These are phyloP conservation scores for Aurelia aurita DNA, from an alignment of 30 jellyfish, hydroid and myxozoan genomes.

Conservation along the genomic window DNA sequence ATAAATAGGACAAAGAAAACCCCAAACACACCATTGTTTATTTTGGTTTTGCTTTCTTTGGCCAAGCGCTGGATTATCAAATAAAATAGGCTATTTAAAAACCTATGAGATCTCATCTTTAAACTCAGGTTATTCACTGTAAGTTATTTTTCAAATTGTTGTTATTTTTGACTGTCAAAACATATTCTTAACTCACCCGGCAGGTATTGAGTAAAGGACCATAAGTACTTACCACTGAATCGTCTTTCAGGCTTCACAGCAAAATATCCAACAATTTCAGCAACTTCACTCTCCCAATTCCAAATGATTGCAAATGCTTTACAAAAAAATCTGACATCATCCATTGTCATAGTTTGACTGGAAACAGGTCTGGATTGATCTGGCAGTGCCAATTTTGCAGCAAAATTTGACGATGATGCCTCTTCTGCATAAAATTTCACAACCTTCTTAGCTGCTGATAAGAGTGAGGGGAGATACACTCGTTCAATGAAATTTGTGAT, in stretches of 20 bases:
- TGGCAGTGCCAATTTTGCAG: constrained; percentile 1
- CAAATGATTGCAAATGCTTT: constrained; percentile 60
- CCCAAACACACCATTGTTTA: no score
- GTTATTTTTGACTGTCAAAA: no score
- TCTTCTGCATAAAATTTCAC: background rate
- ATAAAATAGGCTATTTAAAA: no score
- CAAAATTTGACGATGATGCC: background rate
- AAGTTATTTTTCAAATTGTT: no score
- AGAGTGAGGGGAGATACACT: constrained; percentile 40
- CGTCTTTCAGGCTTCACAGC: constrained; percentile 49
- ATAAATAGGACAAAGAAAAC: no score
- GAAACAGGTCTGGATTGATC: background rate
- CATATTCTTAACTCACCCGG: no score
- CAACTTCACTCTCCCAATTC: constrained; percentile 69
- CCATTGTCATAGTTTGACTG: background rate
- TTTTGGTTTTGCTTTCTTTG: no score
- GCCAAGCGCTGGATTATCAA: no score
- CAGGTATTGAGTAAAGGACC: no score
- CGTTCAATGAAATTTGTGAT: constrained; percentile 15
- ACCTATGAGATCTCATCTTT: no score
- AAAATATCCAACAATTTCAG: constrained; percentile 33
- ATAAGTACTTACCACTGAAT: constrained; percentile 12
- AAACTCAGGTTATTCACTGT: no score
- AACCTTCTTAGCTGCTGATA: background rate
- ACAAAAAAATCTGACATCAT: constrained; percentile 35